Evolutionary conservation across 2,797 vertebrate species (phyloP), one percentile per base, ranked within the genome.

Genomic region (Vultur gryphus): DNA sequence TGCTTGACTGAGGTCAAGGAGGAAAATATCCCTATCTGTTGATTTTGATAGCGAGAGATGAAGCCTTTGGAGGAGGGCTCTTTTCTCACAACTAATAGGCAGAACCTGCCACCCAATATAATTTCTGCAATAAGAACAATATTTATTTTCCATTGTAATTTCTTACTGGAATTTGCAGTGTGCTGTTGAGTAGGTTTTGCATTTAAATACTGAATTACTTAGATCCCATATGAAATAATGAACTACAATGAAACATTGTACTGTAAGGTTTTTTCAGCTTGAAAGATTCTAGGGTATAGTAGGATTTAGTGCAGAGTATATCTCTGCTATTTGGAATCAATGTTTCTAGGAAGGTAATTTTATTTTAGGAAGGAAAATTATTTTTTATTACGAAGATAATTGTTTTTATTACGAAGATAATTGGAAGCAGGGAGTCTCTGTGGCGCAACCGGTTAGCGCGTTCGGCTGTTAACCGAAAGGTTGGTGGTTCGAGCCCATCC

Each of bases 361-460:
- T 51, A 76, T 72, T 89, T 85, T 43, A 43, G n/a, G 24, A 29
- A 26, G 13, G 1, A 28, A 69, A 76, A 80, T 49, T 16, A 11
- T n/a, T 79, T 93, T 89, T 92, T 61, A 33, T 62, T 49, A 2
- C 5, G 13, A 52, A 43, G 5, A 2, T 1, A 7, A 0, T 0
- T 0, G 0, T 37, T 37, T 37, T 37, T 37, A 37, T 37, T 37
- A 37, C 37, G 37, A 37, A 37, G 37, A 37, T 37, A 37, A 37
- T 37, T 37, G 37, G 37, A 37, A 37, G 10, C 37, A 37, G 37
- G 37, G 37, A 37, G 97, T 85, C 98, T 98, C 98, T 98, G 98
- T 98, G 98, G 98, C 94, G 97, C 98, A 98, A 98, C 97, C 58
- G 97, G 98, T 97, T 97, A 98, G 97, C 94, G 96, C 94, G 79